phyloP scores from a whole-genome alignment of 1,140 invertebrate genomes.

The Lasaia peninsularis region DNA sequence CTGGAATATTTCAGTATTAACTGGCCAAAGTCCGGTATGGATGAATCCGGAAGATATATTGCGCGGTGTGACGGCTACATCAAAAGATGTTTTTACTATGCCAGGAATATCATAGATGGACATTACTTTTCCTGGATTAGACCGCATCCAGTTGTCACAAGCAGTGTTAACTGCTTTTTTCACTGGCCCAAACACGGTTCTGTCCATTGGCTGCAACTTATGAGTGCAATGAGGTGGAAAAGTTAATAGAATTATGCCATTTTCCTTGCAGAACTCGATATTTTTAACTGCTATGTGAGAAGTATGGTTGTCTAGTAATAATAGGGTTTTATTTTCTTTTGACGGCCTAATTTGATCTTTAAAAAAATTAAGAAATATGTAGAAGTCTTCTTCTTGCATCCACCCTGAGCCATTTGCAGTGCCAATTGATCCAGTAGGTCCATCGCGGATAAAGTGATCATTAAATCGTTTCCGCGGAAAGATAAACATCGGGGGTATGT shows the following conservation, averaged over 20 bases:
- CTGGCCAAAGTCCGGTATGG: conserved; percentile 11
- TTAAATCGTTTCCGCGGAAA: no score
- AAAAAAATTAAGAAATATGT: conserved; percentile 11
- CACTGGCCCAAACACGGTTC: conserved; percentile 18
- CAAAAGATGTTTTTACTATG: conserved; percentile 14
- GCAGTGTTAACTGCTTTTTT: conserved; percentile 18
- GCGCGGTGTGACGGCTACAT: background rate
- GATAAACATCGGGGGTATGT: no score
- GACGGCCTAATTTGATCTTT: conserved; percentile 16
- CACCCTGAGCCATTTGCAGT: conserved; percentile 37
- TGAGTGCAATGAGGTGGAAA: conserved; percentile 37
- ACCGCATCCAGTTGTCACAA: conserved; percentile 21
- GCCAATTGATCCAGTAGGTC: conserved; percentile 23
- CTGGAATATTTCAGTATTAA: conserved; percentile 13
- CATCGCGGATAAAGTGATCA: conserved; percentile 39
- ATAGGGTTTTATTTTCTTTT: conserved; percentile 18
- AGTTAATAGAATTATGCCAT: conserved; percentile 46
- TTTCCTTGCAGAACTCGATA: conserved; percentile 41
- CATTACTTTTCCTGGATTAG: conserved; percentile 24
- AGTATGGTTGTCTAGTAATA: conserved; percentile 28
- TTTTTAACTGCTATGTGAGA: conserved; percentile 31
- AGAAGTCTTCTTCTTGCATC: conserved; percentile 41
- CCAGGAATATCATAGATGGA: conserved; percentile 28
- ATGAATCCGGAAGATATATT: conserved; percentile 4
- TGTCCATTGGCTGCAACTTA: conserved; percentile 30